Evolutionary conservation across 1,140 invertebrate genomes (phyloP).

Genomic region (Ylistrum balloti): DNA sequence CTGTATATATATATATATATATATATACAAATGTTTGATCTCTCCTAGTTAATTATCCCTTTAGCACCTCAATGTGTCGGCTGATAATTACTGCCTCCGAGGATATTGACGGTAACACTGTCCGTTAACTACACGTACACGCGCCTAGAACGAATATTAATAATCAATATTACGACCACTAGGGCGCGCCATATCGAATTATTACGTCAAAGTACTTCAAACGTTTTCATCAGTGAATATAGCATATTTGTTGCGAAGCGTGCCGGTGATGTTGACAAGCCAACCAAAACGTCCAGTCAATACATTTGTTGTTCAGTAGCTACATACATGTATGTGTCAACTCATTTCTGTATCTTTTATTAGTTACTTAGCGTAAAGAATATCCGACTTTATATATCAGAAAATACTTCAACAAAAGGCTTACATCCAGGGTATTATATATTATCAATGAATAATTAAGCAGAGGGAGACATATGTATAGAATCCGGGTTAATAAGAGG

Average conservation of each 20-base stretch:
- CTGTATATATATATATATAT: no score
- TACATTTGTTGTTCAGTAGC: background rate
- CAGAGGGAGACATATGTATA: no score
- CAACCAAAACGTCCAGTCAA: background rate
- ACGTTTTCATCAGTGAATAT: background rate
- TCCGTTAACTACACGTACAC: background rate
- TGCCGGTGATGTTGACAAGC: background rate
- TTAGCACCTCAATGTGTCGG: background rate
- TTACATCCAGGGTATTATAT: no score
- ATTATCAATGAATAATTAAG: no score
- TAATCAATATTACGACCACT: conserved; percentile 13
- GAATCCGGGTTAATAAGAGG: no score
- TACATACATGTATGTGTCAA: background rate
- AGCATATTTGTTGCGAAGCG: background rate
- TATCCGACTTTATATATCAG: no score
- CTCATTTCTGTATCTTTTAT: background rate
- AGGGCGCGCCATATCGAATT: background rate
- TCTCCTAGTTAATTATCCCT: background rate
- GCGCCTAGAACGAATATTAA: background rate
- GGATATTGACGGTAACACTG: background rate
- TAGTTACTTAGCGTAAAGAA: no score
- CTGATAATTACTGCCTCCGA: background rate
- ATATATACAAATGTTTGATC: background rate
- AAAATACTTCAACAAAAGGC: no score
- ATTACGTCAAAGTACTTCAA: conserved; percentile 39